These are phyloP conservation scores for Hypanus sabinus DNA, from an alignment of 2,113 vertebrate species.

Conservation along the genomic window DNA sequence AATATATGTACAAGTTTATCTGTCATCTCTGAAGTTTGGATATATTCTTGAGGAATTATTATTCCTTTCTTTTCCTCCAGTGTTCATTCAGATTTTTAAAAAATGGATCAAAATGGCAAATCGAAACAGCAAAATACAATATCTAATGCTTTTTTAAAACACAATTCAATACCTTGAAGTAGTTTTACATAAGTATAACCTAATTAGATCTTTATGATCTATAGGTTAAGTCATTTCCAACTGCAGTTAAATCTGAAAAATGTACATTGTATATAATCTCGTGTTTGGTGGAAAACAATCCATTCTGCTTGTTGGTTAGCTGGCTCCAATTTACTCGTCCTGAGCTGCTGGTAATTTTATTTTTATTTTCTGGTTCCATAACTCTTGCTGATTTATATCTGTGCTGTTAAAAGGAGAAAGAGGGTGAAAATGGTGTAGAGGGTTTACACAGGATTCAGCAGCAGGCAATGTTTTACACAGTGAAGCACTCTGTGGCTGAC, in stretches of 20 bases:
- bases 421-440: slow-evolving; percentile 23
- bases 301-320: slow-evolving; percentile 11
- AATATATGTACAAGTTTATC: too few species aligned
- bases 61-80: background rate
- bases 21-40: background rate
- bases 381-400: slow-evolving; percentile 18
- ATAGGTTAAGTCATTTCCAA: background rate
- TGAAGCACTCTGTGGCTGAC: slow-evolving; percentile 57
- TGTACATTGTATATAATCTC: background rate
- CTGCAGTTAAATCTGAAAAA: background rate
- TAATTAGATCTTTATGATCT: background rate
- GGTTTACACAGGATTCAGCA: slow-evolving; percentile 56
- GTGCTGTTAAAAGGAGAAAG: background rate
- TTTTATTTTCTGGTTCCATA: background rate
- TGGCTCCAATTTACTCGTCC: slow-evolving; percentile 2
- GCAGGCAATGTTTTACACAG: slow-evolving; percentile 72
- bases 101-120: background rate
- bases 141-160: background rate
- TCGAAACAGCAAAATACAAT: background rate
- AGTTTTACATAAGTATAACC: background rate
- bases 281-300: background rate
- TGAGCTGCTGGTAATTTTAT: slow-evolving; percentile 2
- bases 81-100: background rate
- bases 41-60: background rate
- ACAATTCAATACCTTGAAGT: background rate